These are phyloP conservation scores for Zelostemma sp. DNA, from an alignment of 1,140 invertebrate genomes.

Conservation along the genomic window DNA sequence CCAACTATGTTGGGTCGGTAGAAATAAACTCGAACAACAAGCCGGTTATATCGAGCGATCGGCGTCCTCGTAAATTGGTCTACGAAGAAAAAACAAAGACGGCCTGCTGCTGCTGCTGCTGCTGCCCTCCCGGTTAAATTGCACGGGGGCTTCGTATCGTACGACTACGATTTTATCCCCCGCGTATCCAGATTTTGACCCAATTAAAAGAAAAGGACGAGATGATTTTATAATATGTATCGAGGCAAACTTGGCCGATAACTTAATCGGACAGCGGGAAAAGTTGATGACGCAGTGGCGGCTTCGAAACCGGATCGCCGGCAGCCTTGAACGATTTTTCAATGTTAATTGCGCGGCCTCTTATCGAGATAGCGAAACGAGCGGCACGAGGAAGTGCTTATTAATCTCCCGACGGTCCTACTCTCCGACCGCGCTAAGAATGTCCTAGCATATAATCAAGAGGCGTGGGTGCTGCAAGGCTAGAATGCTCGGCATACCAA, in stretches of 20 bases:
- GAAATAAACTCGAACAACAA: conserved; percentile 36
- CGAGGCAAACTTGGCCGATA: conserved; percentile 19
- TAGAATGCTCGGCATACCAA: neutral
- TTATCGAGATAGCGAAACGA: conserved; percentile 38
- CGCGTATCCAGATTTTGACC: too few species aligned
- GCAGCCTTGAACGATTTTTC: conserved; percentile 53
- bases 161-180: too few species aligned
- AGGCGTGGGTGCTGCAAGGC: conserved; percentile 8
- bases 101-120: too few species aligned
- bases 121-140: too few species aligned
- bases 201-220: too few species aligned
- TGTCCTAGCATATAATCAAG: neutral
- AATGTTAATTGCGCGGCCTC: conserved; percentile 48
- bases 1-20: conserved; percentile 8
- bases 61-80: conserved; percentile 14
- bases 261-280: conserved; percentile 42
- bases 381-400: conserved; percentile 9
- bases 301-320: conserved; percentile 42
- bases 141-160: too few species aligned
- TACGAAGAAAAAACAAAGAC: conserved; percentile 8
- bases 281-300: conserved; percentile 37
- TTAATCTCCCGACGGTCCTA: conserved; percentile 2
- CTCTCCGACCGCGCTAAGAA: neutral
- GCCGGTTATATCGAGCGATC: conserved; percentile 18
- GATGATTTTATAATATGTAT: too few species aligned